Evolutionary conservation across 2,113 vertebrate species (phyloP), one percentile per base, ranked within the genome.

Genomic region (Thamnaconus septentrionalis): DNA sequence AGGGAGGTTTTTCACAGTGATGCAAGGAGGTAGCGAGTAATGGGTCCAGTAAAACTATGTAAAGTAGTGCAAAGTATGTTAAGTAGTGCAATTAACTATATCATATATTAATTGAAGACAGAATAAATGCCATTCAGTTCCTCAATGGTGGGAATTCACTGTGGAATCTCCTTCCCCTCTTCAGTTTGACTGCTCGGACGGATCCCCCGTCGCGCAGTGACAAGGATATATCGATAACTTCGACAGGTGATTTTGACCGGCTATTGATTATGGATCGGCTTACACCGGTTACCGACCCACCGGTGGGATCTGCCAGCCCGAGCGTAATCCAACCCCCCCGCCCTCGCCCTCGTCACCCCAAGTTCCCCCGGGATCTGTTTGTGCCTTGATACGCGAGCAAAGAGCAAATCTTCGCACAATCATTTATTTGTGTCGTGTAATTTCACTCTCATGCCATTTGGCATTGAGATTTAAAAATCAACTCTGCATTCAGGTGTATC

Each of bases 241-340:
- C 82, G 83, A 89, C 83, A 80, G 85, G 69, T 53, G 66, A 81
- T 78, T 84, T 77, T 65, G 80, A 78, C 76, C 59, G 65, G 6
- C 11, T 82, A 88, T 89, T 79, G 81, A 73, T 84, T 85, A 83
- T 85, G 63, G 84, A 87, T 88, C 73, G 75, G 57, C 71, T 65
- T 61, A 75, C 59, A 68, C 41, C 44, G 59, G 63, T 91, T 86
- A 64, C 85, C 7, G 65, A 52, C 7, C 46, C 7, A 63, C 67
- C 75, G 9, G 72, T 56, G 18, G 59, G 58, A 76, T 78, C 66
- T 5, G 73, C 79, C 66, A 58, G 62, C 68, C 18, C 8, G 40
- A 11, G 72, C 41, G 78, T 76, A 89, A 89, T 82, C 49, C 48
- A 68, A 82, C 56, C 49, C 78, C 40, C 42, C 52, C 67, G 12